Percentiles rank a stretch among this genome's conserved stretches.
Conservation (phyloP, 2,888 invertebrate genomes). For the Caradrina clavipalpis region DNA sequence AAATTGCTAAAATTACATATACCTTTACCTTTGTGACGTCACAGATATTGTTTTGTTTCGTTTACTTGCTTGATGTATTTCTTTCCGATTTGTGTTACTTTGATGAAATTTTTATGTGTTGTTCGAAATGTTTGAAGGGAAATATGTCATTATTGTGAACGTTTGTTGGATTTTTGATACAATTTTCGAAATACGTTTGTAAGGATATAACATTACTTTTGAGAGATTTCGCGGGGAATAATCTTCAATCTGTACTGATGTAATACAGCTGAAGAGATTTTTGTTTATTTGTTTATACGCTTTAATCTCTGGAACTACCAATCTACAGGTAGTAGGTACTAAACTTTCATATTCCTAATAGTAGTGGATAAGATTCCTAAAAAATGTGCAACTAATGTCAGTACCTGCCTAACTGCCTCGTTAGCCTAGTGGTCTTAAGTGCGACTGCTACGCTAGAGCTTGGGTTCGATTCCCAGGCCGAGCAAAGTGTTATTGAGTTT, state of each 20-base stretch:
- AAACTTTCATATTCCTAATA: no score
- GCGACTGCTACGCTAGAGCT: no score
- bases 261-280: no score
- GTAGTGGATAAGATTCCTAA: no score
- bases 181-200: slow-evolving; percentile 15
- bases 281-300: no score
- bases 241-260: background rate
- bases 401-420: no score
- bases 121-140: slow-evolving; percentile 14
- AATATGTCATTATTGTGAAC: slow-evolving; percentile 32
- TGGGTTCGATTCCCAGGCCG: no score
- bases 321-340: no score
- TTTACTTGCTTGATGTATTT: slow-evolving; percentile 26
- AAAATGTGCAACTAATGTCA: no score
- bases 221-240: background rate
- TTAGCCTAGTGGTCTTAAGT: no score
- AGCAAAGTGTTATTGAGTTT: no score
- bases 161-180: slow-evolving; percentile 23
- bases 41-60: slow-evolving; percentile 44
- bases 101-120: slow-evolving; percentile 28
- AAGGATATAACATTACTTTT: slow-evolving; percentile 9
- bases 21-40: slow-evolving; percentile 21
- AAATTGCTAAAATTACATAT: slow-evolving; percentile 56
- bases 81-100: slow-evolving; percentile 33
- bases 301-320: no score